These are phyloP conservation scores for Dendrophyllia cribrosa DNA, from an alignment of 64 coral and sea anemone genomes.

Conservation along the genomic window DNA sequence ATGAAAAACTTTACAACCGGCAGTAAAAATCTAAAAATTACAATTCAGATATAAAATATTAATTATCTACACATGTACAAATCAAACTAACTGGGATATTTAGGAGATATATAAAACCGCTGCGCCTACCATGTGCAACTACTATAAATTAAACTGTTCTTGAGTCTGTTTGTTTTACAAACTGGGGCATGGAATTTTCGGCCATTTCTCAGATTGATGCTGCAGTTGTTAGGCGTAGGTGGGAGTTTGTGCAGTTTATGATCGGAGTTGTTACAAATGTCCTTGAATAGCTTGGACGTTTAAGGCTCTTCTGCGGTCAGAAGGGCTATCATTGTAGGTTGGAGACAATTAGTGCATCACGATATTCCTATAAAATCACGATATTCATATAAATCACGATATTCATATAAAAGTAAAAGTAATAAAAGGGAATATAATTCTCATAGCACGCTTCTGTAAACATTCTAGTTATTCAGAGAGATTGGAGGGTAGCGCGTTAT, in stretches of 20 bases:
- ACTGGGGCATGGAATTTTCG: neutral
- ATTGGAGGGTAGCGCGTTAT: constrained; percentile 32
- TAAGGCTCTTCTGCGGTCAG: constrained; percentile 1
- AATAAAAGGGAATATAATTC: constrained; percentile 24
- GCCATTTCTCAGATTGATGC: neutral
- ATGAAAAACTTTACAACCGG: too few species aligned
- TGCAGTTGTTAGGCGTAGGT: neutral
- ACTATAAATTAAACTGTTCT: too few species aligned
- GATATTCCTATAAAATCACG: too few species aligned
- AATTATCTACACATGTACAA: too few species aligned
- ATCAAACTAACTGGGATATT: too few species aligned
- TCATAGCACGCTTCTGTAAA: constrained; percentile 24
- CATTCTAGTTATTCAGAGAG: constrained; percentile 24
- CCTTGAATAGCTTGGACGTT: neutral
- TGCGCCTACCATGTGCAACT: too few species aligned
- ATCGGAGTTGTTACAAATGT: neutral
- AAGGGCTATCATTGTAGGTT: neutral
- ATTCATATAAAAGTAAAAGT: too few species aligned
- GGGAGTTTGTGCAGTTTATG: constrained; percentile 13
- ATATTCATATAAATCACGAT: too few species aligned
- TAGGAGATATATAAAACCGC: too few species aligned
- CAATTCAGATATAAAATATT: too few species aligned
- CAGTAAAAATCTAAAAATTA: too few species aligned
- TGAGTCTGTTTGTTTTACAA: too few species aligned
- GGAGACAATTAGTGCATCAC: constrained; percentile 2